A percentile compares a stretch with the other conserved stretches of the same genome.
These are phyloP conservation scores for Lophotis ruficrista DNA, from an alignment of 2,113 vertebrate genomes.

Conservation along the genomic window DNA sequence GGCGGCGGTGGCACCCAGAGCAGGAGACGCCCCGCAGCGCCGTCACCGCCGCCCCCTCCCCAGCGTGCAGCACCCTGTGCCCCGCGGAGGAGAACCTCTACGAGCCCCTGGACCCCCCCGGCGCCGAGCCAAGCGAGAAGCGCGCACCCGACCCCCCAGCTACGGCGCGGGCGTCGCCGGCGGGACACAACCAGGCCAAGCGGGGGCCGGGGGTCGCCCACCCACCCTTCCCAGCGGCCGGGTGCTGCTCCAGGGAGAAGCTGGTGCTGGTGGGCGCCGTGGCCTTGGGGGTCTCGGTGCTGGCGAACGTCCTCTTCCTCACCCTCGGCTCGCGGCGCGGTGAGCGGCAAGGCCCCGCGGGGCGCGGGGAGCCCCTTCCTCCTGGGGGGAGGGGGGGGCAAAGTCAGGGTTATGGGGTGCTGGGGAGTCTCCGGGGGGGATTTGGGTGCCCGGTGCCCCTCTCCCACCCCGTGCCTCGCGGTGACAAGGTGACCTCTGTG, in stretches of 20 bases:
- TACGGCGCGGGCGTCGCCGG: neutral
- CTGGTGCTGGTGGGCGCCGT: neutral
- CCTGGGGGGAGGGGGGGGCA: too few relatives aligned
- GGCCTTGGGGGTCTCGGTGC: neutral
- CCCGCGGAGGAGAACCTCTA: neutral
- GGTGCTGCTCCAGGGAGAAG: neutral
- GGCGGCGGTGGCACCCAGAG: neutral
- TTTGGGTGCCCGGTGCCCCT: too few relatives aligned
- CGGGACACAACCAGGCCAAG: neutral
- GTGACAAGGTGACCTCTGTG: too few relatives aligned
- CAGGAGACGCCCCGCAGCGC: too few relatives aligned
- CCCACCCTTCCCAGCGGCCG: too few relatives aligned
- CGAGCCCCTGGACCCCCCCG: neutral
- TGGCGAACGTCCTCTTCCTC: neutral
- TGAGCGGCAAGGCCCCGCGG: neutral
- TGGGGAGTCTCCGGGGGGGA: too few relatives aligned
- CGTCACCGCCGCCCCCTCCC: neutral
- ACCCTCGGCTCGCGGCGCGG: too few relatives aligned
- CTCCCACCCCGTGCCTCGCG: too few relatives aligned
- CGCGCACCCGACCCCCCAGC: neutral
- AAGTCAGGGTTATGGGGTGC: too few relatives aligned
- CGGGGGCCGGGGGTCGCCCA: neutral
- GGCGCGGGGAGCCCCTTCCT: too few relatives aligned
- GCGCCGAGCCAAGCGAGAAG: neutral
- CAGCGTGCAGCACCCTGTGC: neutral